Evolutionary conservation across 2,888 invertebrate species (phyloP), one percentile per base, ranked within the genome.

Genomic region (Drosophila picticornis): DNA sequence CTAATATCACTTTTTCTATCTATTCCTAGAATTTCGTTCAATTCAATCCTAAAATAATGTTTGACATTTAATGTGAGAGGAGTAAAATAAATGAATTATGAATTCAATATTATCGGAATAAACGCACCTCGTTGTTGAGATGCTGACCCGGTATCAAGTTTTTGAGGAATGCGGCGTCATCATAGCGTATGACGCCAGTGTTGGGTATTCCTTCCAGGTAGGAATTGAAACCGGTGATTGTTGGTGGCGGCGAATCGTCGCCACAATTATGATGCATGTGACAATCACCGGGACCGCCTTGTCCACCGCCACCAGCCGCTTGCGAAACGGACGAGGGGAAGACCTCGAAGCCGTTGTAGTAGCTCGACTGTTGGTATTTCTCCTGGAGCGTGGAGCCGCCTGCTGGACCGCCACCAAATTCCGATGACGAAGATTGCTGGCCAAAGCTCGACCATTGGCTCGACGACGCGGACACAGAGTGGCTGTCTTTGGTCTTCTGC

Each of bases 131-230:
- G 84, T 92, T 93, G 80, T 93, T 93, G 32, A 93, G 90, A 83
- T 93, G 92, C 71, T 93, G 93, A 19, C 93, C 93, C n/a, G 93
- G 93, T 84, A 93, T 93, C 67, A 93, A 83, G 71, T 92, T 93
- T 82, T 92, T 92, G 48, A 93, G 90, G 75, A 93, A 93, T 7
- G 93, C 87, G 40, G 92, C 91, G 75, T 93, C 93, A 70, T 93
- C 93, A 67, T 93, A 93, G 68, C 93, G 93, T 66, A 92, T 92
- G 61, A 91, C 91, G 13, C 91, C 92, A 4, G 92, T 92, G 67
- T 92, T 93, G 40, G 93, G 92, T 74, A 93, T 93, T 67, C 92
- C 93, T 69, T 93, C 93, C 58, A 93, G 88, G 73, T 93, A 93
- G 75, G 92, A 92, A 88, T 93, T 93, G 72, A 91, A 93, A 67